phyloP scores from a whole-genome alignment of 2,888 invertebrate genomes.

The Eubasilissa splendida region DNA sequence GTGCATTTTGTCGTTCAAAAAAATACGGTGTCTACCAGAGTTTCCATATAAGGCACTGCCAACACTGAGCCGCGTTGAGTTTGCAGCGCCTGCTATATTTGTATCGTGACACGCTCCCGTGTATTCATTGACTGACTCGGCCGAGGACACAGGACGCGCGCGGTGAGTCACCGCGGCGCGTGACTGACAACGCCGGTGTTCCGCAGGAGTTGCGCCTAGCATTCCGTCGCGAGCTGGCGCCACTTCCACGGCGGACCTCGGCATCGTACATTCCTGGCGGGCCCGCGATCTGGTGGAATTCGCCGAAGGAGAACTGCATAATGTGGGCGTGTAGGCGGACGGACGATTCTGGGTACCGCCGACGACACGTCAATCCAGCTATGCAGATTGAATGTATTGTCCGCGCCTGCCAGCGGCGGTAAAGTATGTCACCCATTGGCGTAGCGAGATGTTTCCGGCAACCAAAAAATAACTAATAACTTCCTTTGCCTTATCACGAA shows the following conservation, averaged over 20 bases:
- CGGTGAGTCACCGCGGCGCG: constrained; percentile 12
- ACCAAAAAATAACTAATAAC: no score
- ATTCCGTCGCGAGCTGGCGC: constrained; percentile 18
- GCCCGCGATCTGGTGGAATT: not conserved
- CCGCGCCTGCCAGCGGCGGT: no score
- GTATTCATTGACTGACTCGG: constrained; percentile 11
- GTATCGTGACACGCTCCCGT: not conserved
- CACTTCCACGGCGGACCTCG: not conserved
- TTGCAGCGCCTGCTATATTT: not conserved
- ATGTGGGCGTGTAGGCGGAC: not conserved
- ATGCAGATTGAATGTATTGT: no score
- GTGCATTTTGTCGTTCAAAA: no score
- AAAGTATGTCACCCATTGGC: no score
- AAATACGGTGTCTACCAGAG: no score
- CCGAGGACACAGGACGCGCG: not conserved
- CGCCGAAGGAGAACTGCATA: not conserved
- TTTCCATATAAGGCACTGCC: no score
- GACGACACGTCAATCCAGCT: no score
- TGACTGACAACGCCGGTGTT: not conserved
- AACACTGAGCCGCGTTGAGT: no score
- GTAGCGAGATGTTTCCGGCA: no score
- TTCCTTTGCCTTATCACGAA: no score
- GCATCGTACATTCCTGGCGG: constrained; percentile 21
- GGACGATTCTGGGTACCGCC: no score
- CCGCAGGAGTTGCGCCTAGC: constrained; percentile 20